Conservation (phyloP, 35 echinoderm and acorn worm species). For the Heliocidaris erythrogramma region DNA sequence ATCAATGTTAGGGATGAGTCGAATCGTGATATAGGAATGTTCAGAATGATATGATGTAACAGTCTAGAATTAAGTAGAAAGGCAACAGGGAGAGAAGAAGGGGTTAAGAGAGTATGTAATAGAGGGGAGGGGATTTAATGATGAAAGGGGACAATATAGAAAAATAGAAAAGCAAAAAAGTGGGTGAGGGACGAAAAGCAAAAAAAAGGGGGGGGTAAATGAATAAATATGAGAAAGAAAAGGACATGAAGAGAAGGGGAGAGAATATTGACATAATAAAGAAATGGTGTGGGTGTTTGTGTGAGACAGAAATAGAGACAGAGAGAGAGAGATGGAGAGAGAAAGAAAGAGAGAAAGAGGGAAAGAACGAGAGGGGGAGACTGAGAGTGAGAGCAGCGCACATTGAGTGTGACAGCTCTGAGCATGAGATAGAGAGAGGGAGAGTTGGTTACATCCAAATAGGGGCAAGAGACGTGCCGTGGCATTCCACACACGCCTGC, state of each 20-base stretch:
- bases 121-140: no score
- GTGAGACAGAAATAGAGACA: neutral
- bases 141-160: no score
- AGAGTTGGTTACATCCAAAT: slow-evolving; percentile 17
- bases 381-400: neutral
- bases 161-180: no score
- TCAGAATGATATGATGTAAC: no score
- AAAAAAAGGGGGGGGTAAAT: no score
- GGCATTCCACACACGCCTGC: slow-evolving; percentile 5
- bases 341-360: neutral
- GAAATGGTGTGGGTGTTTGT: no score
- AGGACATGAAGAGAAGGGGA: neutral
- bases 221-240: neutral
- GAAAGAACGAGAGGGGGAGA: neutral
- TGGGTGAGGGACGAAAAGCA: no score
- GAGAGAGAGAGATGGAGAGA: neutral
- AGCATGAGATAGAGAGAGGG: slow-evolving; percentile 7
- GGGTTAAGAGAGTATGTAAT: no score
- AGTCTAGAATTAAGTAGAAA: no score
- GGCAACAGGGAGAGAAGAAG: no score
- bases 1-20: no score
- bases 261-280: neutral
- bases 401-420: slow-evolving; percentile 15
- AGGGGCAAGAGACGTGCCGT: slow-evolving; percentile 6
- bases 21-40: no score